Percentiles rank a stretch among this genome's conserved stretches.
phyloP scores from a whole-genome alignment of 1,140 invertebrate species.

The Diorhabda carinulata region DNA sequence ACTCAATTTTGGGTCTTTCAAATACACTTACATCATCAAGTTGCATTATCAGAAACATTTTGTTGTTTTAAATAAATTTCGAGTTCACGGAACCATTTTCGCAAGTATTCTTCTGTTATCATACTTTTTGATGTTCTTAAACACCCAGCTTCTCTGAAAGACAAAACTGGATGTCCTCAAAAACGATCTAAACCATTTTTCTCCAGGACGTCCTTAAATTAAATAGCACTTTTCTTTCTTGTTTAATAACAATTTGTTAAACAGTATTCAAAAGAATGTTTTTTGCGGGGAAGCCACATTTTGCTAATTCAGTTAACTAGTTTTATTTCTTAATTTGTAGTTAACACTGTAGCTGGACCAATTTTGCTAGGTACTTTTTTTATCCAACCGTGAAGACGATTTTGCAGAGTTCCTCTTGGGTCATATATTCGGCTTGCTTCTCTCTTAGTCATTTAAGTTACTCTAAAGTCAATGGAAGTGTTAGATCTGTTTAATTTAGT shows the following conservation, averaged over 20 bases:
- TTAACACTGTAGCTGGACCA: slow-evolving; percentile 24
- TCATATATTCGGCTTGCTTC: too few relatives aligned
- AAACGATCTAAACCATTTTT: too few relatives aligned
- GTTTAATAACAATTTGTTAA: not conserved
- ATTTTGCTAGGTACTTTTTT: slow-evolving; percentile 22
- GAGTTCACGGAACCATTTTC: too few relatives aligned
- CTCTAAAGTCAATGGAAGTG: too few relatives aligned
- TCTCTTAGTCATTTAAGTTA: too few relatives aligned
- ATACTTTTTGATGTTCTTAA: slow-evolving; percentile 6
- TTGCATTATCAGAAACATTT: slow-evolving; percentile 39
- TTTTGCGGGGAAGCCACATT: too few relatives aligned
- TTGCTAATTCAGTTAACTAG: slow-evolving; percentile 18
- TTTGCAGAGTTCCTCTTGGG: slow-evolving; percentile 15
- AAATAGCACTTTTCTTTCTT: slow-evolving; percentile 22
- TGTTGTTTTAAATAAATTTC: slow-evolving; percentile 6
- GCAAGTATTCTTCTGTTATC: too few relatives aligned
- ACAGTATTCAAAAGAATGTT: not conserved
- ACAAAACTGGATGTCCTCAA: not conserved
- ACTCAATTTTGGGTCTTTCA: slow-evolving; percentile 39
- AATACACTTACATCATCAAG: slow-evolving; percentile 47
- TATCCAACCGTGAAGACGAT: slow-evolving; percentile 24
- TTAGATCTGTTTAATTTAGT: too few relatives aligned
- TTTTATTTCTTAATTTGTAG: slow-evolving; percentile 23
- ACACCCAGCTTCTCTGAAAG: not conserved
- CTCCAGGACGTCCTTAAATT: slow-evolving; percentile 21